Percentiles rank a stretch among this genome's conserved stretches.
These are phyloP conservation scores for Neodon shergylaensis DNA, from an alignment of 2,113 vertebrate species.

Conservation along the genomic window DNA sequence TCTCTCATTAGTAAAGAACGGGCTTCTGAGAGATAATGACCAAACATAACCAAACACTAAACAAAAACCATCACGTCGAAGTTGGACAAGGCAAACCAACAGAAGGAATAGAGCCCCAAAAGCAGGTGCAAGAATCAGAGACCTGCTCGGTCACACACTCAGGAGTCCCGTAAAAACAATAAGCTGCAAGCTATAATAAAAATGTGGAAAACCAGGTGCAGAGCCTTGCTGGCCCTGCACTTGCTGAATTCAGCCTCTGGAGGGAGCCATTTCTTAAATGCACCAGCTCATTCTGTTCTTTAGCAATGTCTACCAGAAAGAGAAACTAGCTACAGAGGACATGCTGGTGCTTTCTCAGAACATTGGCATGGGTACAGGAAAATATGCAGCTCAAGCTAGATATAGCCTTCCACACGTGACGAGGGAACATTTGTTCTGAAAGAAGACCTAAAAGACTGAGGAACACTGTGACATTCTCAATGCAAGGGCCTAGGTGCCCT, in stretches of 20 bases:
- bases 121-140: not conserved
- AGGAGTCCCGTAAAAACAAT: not conserved
- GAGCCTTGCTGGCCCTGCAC: not conserved
- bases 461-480: not conserved
- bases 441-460: not conserved
- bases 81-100: not conserved
- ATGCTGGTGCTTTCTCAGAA: not conserved
- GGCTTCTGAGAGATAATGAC: not conserved
- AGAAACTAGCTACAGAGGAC: not conserved
- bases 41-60: no score
- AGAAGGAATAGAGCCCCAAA: not conserved
- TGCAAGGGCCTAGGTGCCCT: not conserved
- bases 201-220: not conserved
- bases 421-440: not conserved
- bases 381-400: not conserved
- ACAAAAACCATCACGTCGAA: not conserved
- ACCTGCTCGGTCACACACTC: not conserved
- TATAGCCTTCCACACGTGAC: not conserved
- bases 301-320: not conserved
- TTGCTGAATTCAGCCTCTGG: not conserved
- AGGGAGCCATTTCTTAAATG: not conserved
- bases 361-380: not conserved
- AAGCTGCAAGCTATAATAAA: not conserved
- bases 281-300: not conserved
- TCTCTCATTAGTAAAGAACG: not conserved